Conservation (phyloP, 2,888 invertebrate species). For the Dasypolia templi region DNA sequence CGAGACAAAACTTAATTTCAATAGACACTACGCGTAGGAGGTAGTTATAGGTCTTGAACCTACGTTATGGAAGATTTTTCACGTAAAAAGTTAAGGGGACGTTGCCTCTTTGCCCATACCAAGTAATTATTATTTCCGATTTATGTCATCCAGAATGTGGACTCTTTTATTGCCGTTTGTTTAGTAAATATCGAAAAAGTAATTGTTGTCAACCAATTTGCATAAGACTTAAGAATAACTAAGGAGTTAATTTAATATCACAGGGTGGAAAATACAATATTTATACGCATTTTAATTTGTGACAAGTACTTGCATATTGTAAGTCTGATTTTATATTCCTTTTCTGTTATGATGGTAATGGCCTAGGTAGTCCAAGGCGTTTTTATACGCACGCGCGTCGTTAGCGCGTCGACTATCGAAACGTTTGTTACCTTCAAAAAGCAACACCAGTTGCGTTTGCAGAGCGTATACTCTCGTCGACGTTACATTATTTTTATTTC, state of each 20-base stretch:
- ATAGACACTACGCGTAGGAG: constrained; percentile 14
- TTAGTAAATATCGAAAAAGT: not conserved
- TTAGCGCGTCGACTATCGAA: not conserved
- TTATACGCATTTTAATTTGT: not conserved
- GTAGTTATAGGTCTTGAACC: constrained; percentile 19
- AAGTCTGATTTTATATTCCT: not conserved
- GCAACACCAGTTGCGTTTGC: not conserved
- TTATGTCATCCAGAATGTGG: not conserved
- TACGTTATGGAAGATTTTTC: constrained; percentile 13
- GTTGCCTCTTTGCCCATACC: not conserved
- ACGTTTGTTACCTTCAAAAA: not conserved
- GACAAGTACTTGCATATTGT: not conserved
- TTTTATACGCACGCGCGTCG: not conserved
- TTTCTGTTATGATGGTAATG: not conserved
- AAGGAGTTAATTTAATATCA: not conserved
- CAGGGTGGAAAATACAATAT: not conserved
- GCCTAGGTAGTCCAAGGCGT: not conserved
- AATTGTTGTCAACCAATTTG: not conserved
- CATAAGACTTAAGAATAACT: not conserved
- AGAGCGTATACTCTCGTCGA: not conserved
- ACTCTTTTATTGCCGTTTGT: not conserved
- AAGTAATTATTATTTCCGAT: not conserved
- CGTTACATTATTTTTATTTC: too few relatives aligned
- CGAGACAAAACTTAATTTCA: constrained; percentile 14
- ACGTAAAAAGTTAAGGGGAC: not conserved